Evolutionary conservation across 2,888 invertebrate genomes (phyloP), one percentile per base, ranked within the genome.

Genomic region (Folsomia candida): DNA sequence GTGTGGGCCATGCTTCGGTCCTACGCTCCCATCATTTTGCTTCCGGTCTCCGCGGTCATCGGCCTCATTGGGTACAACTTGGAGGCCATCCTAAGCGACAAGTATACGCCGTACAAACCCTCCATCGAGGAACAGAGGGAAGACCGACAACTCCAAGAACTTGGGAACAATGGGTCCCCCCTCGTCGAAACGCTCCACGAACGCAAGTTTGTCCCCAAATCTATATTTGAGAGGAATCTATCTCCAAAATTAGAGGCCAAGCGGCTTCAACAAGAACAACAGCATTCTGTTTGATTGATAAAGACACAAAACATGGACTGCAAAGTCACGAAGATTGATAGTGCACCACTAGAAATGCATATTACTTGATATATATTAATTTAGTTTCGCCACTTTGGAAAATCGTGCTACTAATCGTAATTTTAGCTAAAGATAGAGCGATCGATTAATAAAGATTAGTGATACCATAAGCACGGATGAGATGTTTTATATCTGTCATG

Each of bases 61-160:
- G 76, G 76, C 11, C 86, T 91, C 68, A 84, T 95, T 80, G 97
- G 97, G 27, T 96, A 96, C 82, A 90, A 94, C 80, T 78, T 94
- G 74, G 95, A 96, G 85, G 81, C 82, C 64, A 73, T 81, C 25
- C 66, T 84, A 1, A 81, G 83, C 54, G 81, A 83, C 69, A 82
- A 88, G 85, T 81, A 82, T 64, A 84, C 84, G 24, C 84, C 85
- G 1, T 83, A 81, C 73, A 83, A 83, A 73, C 81, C 82, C 81
- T 88, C 91, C 18, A 87, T 91, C 11, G 88, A 89, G 82, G 91
- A 92, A 75, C 87, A 89, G 80, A 86, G 93, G 75, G 84, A 88
- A 57, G 91, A 92, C 27, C 85, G 93, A 25, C 82, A 88, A 61
- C 83, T 87, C 2, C 85, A 87, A 18, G 90, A 91, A 71, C 67